phyloP scores from a whole-genome alignment of 2,888 invertebrate genomes.

The Aelia acuminata region DNA sequence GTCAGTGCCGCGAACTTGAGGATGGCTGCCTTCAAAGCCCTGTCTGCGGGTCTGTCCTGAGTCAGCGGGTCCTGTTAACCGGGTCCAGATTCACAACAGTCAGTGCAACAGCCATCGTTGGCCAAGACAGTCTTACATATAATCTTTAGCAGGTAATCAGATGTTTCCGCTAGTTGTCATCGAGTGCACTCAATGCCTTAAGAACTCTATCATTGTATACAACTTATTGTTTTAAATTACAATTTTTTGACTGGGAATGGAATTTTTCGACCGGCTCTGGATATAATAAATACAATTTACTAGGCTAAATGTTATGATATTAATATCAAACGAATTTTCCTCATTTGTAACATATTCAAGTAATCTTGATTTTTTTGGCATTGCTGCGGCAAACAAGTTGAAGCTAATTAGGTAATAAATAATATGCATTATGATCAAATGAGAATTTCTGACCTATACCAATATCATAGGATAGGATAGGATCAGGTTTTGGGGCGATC shows the following conservation, averaged over 20 bases:
- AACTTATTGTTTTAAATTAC: neutral
- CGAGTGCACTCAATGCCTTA: neutral
- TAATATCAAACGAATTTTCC: no score
- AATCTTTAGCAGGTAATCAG: neutral
- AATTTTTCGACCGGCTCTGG: no score
- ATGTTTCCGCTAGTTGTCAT: neutral
- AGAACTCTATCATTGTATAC: neutral
- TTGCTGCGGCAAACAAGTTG: no score
- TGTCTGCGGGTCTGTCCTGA: neutral
- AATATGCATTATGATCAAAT: no score
- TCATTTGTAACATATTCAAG: no score
- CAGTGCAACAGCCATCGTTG: neutral
- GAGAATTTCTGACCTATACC: no score
- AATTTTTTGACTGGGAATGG: neutral
- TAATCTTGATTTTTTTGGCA: no score
- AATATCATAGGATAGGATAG: no score
- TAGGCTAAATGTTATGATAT: no score
- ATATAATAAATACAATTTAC: no score
- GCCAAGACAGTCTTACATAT: neutral
- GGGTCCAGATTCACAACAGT: neutral
- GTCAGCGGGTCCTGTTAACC: neutral
- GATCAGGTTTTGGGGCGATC: no score
- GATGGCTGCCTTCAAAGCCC: neutral
- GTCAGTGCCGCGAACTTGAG: conserved; percentile 32
- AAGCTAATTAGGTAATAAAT: no score